Evolutionary conservation across 2,888 invertebrate genomes (phyloP).

Genomic region (Globia sparganii): DNA sequence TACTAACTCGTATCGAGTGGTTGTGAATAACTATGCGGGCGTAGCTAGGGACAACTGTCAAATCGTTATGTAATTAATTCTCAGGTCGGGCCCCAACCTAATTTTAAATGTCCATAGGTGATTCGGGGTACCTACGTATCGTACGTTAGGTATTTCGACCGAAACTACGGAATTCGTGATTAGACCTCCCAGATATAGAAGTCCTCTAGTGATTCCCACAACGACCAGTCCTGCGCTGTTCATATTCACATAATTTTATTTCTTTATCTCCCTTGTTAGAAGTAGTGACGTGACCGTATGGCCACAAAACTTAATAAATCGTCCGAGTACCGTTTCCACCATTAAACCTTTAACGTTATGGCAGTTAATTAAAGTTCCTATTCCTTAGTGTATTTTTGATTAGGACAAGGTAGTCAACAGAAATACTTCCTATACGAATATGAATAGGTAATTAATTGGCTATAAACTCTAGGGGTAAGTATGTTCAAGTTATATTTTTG

Average conservation of each 20-base stretch:
- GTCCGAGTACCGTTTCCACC: slow-evolving; percentile 12
- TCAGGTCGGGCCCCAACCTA: not conserved
- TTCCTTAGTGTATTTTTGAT: slow-evolving; percentile 10
- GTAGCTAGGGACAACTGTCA: not conserved
- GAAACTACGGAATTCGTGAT: not conserved
- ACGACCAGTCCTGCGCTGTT: not conserved
- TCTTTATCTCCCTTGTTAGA: not conserved
- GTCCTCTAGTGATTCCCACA: not conserved
- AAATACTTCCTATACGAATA: not conserved
- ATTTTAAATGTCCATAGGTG: not conserved
- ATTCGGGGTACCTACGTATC: not conserved
- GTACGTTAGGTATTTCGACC: not conserved
- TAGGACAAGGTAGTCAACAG: not conserved
- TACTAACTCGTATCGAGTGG: too few relatives aligned
- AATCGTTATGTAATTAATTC: not conserved
- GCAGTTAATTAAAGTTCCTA: slow-evolving; percentile 4
- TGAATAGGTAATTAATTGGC: not conserved
- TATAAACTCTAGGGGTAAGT: not conserved
- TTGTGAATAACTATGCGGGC: too few relatives aligned
- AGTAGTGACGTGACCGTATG: slow-evolving; percentile 6
- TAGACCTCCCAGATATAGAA: not conserved
- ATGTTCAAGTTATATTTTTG: not conserved
- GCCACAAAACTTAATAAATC: slow-evolving; percentile 16
- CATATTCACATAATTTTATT: not conserved
- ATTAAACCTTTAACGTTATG: not conserved